Base-by-base conservation (phyloP, 2,113 vertebrate genomes). In the Prunella himalayana region DNA sequence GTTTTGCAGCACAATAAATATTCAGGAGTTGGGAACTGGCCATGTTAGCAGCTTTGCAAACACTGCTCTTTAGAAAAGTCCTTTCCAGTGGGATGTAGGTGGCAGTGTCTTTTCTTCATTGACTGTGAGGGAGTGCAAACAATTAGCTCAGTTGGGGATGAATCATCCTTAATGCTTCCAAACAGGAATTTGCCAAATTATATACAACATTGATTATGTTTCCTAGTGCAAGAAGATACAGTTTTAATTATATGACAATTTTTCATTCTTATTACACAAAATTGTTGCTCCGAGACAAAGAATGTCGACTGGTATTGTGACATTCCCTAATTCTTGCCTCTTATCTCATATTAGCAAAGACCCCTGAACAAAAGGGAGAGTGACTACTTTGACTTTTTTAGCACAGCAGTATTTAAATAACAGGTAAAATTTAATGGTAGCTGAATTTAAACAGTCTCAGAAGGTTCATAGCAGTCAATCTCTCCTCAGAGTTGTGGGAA, bases 171-270 rank as follows among this genome's bases (percentile, higher is more conserved):
- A 80, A 65, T 49, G 60, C 51, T 88, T 94, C 60, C 60, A 75
- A 92, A 88, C 47, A 95, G 82, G 51, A 90, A 88, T 90, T 51
- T 78, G 30, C 61, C 82, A 94, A 93, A 94, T 93, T 83, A 73
- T 41, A 78, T 77, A 80, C 78, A 90, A 63, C 68, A 77, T 1
- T 49, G 76, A 92, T 75, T 83, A 71, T 75, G 72, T 75, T 90
- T 95, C 82, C 44, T 30, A 86, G 31, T 47, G 53, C 72, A 83
- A 59, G 63, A 77, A 88, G 49, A 78, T 66, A 91, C 8, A 19
- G 35, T 78, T 93, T 90, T 73, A 95, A 94, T 92, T 86, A 80
- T 51, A 68, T 1, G 66, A 76, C 56, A 53, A 72, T 68, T 92
- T 92, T 92, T 78, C 84, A 87, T 85, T 85, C 78, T 80, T 69